Base-by-base conservation (phyloP, 2,888 invertebrate genomes). In the Subacronicta megacephala region DNA sequence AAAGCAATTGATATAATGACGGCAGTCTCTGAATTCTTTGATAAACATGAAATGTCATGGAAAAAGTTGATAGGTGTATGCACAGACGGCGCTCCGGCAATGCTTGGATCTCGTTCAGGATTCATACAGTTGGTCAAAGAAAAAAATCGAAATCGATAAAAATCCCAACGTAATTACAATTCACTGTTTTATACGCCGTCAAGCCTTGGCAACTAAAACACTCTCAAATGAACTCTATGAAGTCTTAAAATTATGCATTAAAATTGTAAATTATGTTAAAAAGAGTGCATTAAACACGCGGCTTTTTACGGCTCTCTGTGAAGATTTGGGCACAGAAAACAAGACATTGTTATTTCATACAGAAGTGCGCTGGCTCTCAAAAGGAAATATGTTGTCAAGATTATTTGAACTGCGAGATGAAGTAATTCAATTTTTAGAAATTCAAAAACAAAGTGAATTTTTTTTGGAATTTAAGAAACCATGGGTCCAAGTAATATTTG, bases 121-220 rank as follows among this genome's bases (percentile, higher is more conserved):
- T 23, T 23, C 23, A 9, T 23, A 23, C 23, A 23, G 9, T n/a
- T n/a, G n/a, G n/a, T n/a, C n/a, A n/a, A n/a, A n/a, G n/a, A n/a
- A n/a, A n/a, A n/a, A n/a, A n/a, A n/a, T n/a, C n/a, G n/a, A n/a
- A n/a, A n/a, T n/a, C 7, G 23, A 23, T 7, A 23, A 23, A 23
- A 23, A 23, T 23, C 23, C 23, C 23, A 23, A 23, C 23, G 50
- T 38, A 43, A 60, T 53, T 29, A 50, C 36, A n/a, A 61, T 40
- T 7, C 59, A 70, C 35, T 66, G 63, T 42, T 20, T 66, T n/a
- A 57, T 62, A 52, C 61, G 64, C 15, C 64, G 70, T n/a, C 59
- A 73, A 42, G 66, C 66, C 0, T 56, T 74, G 31, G 69, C 67
- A 29, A 29, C 64, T 16, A 68, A 66, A 44, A 69, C 67, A 31